A percentile compares a stretch with the other conserved stretches of the same genome.
Conservation (phyloP, 2,888 invertebrate genomes). For the Tenthredo distinguenda region DNA sequence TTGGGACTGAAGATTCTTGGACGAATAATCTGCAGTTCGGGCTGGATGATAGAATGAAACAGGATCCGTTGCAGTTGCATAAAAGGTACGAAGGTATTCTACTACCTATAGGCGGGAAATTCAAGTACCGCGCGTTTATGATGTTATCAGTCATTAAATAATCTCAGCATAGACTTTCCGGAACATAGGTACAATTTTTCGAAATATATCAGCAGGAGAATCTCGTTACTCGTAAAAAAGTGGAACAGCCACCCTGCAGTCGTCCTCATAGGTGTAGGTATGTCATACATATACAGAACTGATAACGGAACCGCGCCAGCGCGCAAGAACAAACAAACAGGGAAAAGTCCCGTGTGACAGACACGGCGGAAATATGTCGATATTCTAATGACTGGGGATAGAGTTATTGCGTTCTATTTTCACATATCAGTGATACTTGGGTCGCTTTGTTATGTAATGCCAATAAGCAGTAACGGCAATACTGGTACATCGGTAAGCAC, state of each 20-base stretch:
- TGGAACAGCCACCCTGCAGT: neutral
- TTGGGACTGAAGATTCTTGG: neutral
- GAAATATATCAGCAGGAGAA: neutral
- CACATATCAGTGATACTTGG: conserved; percentile 53
- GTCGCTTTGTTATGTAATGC: conserved; percentile 73
- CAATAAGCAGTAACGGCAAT: conserved; percentile 71
- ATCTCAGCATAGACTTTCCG: neutral
- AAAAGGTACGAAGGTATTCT: neutral
- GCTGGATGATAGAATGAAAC: neutral
- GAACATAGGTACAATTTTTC: neutral
- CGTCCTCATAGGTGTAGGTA: neutral
- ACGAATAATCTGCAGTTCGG: neutral
- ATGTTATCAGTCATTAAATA: neutral
- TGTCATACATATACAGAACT: neutral
- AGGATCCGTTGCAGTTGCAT: neutral
- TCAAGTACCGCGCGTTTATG: neutral
- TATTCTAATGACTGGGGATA: conserved; percentile 49
- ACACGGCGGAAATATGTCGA: conserved; percentile 54
- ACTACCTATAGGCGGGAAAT: neutral
- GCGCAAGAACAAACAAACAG: conserved; percentile 65
- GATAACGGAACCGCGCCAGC: conserved; percentile 46
- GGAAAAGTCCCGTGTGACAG: conserved; percentile 49
- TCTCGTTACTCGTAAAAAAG: neutral
- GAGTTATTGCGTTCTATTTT: conserved; percentile 50
- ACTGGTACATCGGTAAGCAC: conserved; percentile 65